Conservation (phyloP, 1,140 invertebrate species). For the Drosophila nigromelanica region DNA sequence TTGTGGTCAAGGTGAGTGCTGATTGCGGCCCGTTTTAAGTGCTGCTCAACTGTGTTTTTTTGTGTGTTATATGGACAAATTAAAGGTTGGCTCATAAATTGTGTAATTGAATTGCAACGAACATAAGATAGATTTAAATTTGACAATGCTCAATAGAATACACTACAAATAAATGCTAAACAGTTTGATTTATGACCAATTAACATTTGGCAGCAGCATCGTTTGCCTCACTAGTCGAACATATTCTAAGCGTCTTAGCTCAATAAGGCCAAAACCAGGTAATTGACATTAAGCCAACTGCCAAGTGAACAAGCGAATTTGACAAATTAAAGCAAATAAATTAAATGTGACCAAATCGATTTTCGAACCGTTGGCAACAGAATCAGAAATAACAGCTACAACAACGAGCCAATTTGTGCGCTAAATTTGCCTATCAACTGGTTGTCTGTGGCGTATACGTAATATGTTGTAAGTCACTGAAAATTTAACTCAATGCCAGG, state of each 20-base stretch:
- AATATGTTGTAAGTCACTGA: neutral
- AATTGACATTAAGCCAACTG: slow-evolving; percentile 58
- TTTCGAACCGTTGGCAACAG: slow-evolving; percentile 32
- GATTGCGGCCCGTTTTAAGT: slow-evolving; percentile 35
- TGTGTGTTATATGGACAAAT: slow-evolving; percentile 32
- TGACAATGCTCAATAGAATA: slow-evolving; percentile 9
- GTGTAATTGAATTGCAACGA: slow-evolving; percentile 13
- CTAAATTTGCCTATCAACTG: slow-evolving; percentile 3
- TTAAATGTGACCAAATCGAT: slow-evolving; percentile 13
- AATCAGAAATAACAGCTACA: neutral
- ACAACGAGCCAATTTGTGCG: neutral
- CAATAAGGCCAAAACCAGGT: slow-evolving; percentile 49
- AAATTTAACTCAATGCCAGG: too few relatives aligned
- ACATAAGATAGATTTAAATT: neutral
- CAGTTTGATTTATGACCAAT: slow-evolving; percentile 28
- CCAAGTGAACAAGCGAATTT: slow-evolving; percentile 41
- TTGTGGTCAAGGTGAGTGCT: slow-evolving; percentile 35
- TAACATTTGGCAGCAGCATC: slow-evolving; percentile 11
- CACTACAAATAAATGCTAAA: slow-evolving; percentile 6
- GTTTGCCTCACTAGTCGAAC: neutral
- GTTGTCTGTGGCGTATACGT: slow-evolving; percentile 16
- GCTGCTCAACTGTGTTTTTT: slow-evolving; percentile 11
- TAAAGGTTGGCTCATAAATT: slow-evolving; percentile 41
- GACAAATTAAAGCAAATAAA: slow-evolving; percentile 68
- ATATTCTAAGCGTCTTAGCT: slow-evolving; percentile 13